Conservation (phyloP, 2,797 vertebrate species). For the Pseudomugil gertrudae region DNA sequence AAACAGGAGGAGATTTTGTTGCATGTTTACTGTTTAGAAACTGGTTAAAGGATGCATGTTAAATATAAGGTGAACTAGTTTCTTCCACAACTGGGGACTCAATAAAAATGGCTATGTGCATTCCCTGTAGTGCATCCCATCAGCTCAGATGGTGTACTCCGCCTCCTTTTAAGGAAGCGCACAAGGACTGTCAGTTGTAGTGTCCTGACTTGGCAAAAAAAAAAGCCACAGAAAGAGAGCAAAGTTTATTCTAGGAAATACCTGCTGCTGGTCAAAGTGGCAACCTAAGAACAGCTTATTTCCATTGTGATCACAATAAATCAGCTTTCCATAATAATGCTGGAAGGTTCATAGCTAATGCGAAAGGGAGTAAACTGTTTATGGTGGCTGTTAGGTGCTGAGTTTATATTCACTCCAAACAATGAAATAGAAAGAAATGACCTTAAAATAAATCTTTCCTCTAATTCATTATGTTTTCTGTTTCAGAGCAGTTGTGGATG, state of each 20-base stretch:
- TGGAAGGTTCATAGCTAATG: slow-evolving; percentile 2
- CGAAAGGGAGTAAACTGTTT: neutral
- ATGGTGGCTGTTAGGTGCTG: neutral
- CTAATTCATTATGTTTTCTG: slow-evolving; percentile 2
- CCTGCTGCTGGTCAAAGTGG: slow-evolving; percentile 64
- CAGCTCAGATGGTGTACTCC: slow-evolving; percentile 44
- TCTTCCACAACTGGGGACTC: slow-evolving; percentile 15
- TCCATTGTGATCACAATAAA: slow-evolving; percentile 48
- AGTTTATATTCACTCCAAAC: slow-evolving; percentile 5
- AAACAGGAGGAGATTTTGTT: neutral
- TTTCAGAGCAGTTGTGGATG: slow-evolving; percentile 30
- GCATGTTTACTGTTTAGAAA: neutral
- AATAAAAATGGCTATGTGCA: slow-evolving; percentile 49
- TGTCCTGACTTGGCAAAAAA: slow-evolving; percentile 66
- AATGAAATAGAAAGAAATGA: neutral
- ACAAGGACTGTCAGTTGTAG: slow-evolving; percentile 62
- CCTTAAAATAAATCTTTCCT: slow-evolving; percentile 12
- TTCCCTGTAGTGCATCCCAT: slow-evolving; percentile 61
- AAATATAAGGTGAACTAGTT: slow-evolving; percentile 25
- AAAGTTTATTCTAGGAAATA: slow-evolving; percentile 76
- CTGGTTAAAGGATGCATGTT: slow-evolving; percentile 19
- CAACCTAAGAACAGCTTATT: slow-evolving; percentile 66
- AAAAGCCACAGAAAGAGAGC: slow-evolving; percentile 51
- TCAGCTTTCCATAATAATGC: slow-evolving; percentile 37
- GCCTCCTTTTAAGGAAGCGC: slow-evolving; percentile 81